A percentile compares a stretch with the other conserved stretches of the same genome.
phyloP scores from a whole-genome alignment of 2,797 vertebrate species.

The Poecile montanus region DNA sequence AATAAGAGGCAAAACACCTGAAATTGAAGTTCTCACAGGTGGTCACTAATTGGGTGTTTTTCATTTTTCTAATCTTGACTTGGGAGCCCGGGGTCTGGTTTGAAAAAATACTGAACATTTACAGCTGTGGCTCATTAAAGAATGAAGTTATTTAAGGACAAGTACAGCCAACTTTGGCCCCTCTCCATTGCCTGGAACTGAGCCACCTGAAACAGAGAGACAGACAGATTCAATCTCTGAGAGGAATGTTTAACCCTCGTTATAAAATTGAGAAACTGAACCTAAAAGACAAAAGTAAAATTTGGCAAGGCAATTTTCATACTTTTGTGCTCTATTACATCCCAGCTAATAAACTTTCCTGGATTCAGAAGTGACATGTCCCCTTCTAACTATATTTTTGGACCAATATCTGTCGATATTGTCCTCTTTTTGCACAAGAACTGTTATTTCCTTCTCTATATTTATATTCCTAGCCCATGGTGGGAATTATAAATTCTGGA shows the following conservation, averaged over 20 bases:
- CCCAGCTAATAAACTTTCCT: not conserved
- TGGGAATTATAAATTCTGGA: not conserved
- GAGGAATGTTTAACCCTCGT: not conserved
- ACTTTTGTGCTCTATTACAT: not conserved
- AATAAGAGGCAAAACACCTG: not conserved
- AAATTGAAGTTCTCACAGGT: conserved; percentile 19
- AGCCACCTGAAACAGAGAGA: not conserved
- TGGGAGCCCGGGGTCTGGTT: not conserved
- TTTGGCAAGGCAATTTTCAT: not conserved
- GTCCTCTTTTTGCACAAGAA: not conserved
- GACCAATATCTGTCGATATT: not conserved
- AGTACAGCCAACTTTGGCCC: not conserved
- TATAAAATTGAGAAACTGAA: not conserved
- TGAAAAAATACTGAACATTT: not conserved
- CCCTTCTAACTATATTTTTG: not conserved
- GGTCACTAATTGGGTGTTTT: not conserved
- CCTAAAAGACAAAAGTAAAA: not conserved
- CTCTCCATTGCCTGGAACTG: not conserved
- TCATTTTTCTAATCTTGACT: not conserved
- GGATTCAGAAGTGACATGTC: not conserved
- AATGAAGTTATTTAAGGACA: conserved; percentile 12
- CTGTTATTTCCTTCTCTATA: not conserved
- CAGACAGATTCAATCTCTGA: not conserved
- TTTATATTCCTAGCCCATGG: not conserved
- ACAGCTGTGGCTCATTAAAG: conserved; percentile 3